Evolutionary conservation across 2,113 vertebrate genomes (phyloP), one percentile per base, ranked within the genome.

Genomic region (Chaetura pelagica): DNA sequence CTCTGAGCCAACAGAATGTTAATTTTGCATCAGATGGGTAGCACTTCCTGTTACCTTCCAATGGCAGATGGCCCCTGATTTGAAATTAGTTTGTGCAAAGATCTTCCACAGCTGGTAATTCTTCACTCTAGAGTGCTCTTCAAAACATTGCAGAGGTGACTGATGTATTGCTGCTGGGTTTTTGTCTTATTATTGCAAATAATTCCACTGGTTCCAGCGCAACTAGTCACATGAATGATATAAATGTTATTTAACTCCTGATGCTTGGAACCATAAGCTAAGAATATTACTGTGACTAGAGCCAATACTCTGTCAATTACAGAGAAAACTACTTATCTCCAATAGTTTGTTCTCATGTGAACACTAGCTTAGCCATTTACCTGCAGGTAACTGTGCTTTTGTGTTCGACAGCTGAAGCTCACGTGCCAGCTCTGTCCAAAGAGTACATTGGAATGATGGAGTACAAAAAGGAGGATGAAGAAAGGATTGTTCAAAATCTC

Each of bases 361-460:
- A 38, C 4, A 4, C 52, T n/a, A 40, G 29, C 22, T 62, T 30
- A 54, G 26, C 12, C 9, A 7, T 26, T 64, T 68, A 26, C 49
- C 26, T 93, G 64, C 52, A 16, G 46, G 20, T 94, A 67, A 96
- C 55, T 42, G 6, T 62, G 67, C 21, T 74, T 90, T 88, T 86
- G 9, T 94, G 32, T 94, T 92, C 62, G 76, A 46, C 97, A 99
- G 99, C 95, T 82, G 98, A 98, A 86, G 96, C 90, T 27, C 91
- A 61, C 6, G 61, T 52, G 4, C 96, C 94, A 67, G 3, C 94
- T 15, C 93, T 94, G 61, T 96, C 98, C 35, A 99, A 98, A 82
- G 99, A 99, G 52, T 99, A 98, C 92, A 93, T 99, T 16, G 99
- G 99, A 85, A 99, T 99, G 99, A 96, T 99, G 98, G 98, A 99